Base-by-base conservation (phyloP, 2,797 vertebrate species). In the Cottoperca gobio region DNA sequence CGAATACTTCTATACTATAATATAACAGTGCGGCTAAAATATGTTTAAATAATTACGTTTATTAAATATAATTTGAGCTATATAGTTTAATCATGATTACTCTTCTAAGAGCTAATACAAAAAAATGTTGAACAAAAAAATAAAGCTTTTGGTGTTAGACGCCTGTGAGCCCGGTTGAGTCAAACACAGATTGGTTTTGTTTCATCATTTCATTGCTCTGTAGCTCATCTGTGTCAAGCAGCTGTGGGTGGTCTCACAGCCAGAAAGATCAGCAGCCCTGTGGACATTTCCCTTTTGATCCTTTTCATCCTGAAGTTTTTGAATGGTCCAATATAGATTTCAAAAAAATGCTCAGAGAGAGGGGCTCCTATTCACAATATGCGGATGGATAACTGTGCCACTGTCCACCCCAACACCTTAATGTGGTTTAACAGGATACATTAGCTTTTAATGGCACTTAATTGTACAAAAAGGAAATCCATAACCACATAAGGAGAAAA, bases 381-480 rank as follows among this genome's bases (percentile, higher is more conserved):
- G 62, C 39, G 65, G 64, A 61, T 53, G 81, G 55, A 73, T 76
- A 85, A 82, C 85, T 46, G 76, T 73, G 55, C 82, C 82, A 60
- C 76, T 89, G 89, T 89, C 85, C 85, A 85, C 83, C 84, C 88
- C 83, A 81, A 82, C 84, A 91, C 85, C 88, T 93, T 93, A 93
- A 94, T 91, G 86, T 80, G 88, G 72, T 90, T 90, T 91, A 95
- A 95, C 91, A 81, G 89, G 91, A 91, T 89, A 91, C 86, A 94
- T 95, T 94, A 91, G 90, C 88, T 93, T 94, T 94, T 94, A 96
- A 95, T 95, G 91, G 93, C 91, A 93, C 94, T 95, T 94, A 94
- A 92, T 93, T 93, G 91, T 88, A 88, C 89, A 92, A 93, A 94
- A 95, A 95, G 93, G 90, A 94, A 95, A 95, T 92, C 91, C 91